Conservation (phyloP, 2,113 vertebrate genomes). For the Pimephales promelas region DNA sequence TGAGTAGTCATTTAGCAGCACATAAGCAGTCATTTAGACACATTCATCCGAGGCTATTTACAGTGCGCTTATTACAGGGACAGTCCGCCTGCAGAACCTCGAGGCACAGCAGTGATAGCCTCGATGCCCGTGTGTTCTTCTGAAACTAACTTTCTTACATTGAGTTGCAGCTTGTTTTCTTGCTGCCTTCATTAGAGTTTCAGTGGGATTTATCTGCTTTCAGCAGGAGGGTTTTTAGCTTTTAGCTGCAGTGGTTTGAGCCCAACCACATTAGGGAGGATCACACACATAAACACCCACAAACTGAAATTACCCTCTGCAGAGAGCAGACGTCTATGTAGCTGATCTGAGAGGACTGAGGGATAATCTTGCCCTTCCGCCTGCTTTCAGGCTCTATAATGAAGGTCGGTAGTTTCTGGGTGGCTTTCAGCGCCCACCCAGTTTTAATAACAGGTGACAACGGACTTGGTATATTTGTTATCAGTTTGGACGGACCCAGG, state of each 20-base stretch:
- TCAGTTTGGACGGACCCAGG: neutral
- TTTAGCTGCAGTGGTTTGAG: conserved; percentile 7
- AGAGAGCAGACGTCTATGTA: conserved; percentile 47
- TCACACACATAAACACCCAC: conserved; percentile 47
- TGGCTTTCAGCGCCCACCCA: conserved; percentile 50
- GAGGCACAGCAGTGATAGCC: neutral
- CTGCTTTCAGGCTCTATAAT: conserved; percentile 46
- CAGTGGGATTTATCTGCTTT: neutral
- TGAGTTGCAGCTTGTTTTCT: neutral
- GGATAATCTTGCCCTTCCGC: conserved; percentile 52
- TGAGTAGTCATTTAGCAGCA: neutral
- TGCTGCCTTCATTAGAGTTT: conserved; percentile 1
- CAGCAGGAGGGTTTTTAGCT: conserved; percentile 7
- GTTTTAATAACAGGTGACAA: conserved; percentile 42
- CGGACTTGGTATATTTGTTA: neutral
- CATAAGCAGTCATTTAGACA: neutral
- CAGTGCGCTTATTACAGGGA: neutral
- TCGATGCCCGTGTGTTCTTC: neutral
- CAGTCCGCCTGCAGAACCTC: neutral
- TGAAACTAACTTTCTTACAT: neutral
- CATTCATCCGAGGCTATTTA: neutral
- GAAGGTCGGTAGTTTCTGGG: conserved; percentile 45
- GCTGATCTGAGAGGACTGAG: conserved; percentile 30
- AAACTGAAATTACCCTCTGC: conserved; percentile 42
- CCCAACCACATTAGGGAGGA: conserved; percentile 43